A percentile compares a stretch with the other conserved stretches of the same genome.
phyloP scores from a whole-genome alignment of 2,113 vertebrate species.

The Balaeniceps rex region DNA sequence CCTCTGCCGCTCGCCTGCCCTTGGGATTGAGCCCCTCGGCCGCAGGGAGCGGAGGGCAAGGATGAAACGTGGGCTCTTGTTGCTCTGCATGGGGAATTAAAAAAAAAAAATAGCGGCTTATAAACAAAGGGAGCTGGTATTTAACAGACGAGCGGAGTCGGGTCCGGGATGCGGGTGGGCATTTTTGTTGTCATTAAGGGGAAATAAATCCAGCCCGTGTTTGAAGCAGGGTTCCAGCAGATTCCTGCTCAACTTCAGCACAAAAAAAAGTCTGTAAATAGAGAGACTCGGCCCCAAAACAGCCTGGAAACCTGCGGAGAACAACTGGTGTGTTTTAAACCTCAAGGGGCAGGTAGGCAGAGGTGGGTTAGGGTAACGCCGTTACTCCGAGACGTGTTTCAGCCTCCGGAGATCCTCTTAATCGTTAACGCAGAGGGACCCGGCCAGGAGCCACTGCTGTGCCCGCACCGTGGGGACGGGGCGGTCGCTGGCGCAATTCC shows the following conservation, averaged over 20 bases:
- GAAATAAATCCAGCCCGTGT: neutral
- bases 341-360: neutral
- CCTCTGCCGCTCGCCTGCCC: neutral
- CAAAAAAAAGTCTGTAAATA: neutral
- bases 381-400: neutral
- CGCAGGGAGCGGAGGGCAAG: neutral
- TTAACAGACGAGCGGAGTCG: neutral
- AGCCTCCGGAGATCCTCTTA: neutral
- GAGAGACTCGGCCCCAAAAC: neutral
- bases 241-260: neutral
- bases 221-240: neutral
- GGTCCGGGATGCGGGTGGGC: neutral
- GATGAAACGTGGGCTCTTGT: neutral
- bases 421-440: neutral
- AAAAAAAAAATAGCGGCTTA: neutral
- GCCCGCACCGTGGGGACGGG: no score
- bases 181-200: neutral
- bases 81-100: neutral
- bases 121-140: neutral
- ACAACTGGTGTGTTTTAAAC: neutral
- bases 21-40: neutral
- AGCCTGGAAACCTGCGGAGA: neutral
- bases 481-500: no score
- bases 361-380: neutral
- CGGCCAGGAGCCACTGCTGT: neutral